A percentile compares a stretch with the other conserved stretches of the same genome.
Conservation (phyloP, 2,797 vertebrate species). For the Tapirus indicus region DNA sequence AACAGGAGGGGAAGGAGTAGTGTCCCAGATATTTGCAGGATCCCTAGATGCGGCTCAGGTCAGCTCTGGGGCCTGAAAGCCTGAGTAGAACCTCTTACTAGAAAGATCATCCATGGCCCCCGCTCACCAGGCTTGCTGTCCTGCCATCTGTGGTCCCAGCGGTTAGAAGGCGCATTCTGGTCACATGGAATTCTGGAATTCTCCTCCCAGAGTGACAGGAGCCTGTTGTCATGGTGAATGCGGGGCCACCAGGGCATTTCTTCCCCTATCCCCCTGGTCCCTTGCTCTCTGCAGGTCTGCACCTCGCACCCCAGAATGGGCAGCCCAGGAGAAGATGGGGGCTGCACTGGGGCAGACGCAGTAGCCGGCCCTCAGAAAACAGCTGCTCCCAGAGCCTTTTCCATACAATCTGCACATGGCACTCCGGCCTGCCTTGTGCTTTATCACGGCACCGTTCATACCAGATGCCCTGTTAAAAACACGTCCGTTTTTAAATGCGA, state of each 20-base stretch:
- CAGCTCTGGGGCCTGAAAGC: not conserved
- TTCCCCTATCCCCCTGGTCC: not conserved
- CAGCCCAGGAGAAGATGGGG: not conserved
- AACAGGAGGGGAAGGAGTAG: not conserved
- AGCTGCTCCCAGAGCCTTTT: not conserved
- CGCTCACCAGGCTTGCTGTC: not conserved
- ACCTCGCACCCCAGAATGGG: not conserved
- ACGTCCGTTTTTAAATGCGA: not conserved
- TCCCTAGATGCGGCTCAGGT: not conserved
- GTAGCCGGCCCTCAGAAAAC: not conserved
- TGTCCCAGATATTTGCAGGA: not conserved
- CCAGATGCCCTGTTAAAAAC: not conserved
- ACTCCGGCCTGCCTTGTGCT: not conserved
- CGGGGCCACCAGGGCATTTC: fast-evolving
- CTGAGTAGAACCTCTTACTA: not conserved
- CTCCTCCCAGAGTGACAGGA: not conserved
- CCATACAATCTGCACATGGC: not conserved
- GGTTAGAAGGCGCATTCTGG: no score
- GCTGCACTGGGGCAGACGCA: no score
- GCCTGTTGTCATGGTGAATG: no score
- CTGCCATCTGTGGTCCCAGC: not conserved
- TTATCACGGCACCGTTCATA: not conserved
- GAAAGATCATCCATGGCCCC: not conserved
- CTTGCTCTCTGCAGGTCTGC: not conserved
- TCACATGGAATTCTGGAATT: not conserved